These are phyloP conservation scores for Apostichopus parvimensis DNA, from an alignment of 35 echinoderm and acorn worm genomes.

Conservation along the genomic window DNA sequence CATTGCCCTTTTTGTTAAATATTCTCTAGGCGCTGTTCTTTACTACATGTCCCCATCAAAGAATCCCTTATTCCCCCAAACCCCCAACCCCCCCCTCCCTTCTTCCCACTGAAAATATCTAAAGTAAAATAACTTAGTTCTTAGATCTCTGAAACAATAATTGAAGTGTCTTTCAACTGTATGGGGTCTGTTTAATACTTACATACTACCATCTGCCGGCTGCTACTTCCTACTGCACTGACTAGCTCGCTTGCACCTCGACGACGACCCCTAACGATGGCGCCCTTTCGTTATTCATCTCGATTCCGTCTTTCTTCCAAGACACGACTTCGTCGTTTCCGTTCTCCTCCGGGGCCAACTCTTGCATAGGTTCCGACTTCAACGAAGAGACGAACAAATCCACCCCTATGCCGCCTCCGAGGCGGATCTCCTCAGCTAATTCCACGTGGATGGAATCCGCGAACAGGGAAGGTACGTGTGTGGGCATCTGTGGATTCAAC, in stretches of 20 bases:
- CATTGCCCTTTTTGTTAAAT: too few species aligned
- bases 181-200: not conserved
- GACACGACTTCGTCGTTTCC: not conserved
- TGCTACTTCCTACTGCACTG: not conserved
- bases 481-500: not conserved
- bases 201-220: not conserved
- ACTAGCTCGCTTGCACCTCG: not conserved
- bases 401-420: not conserved
- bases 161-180: not conserved
- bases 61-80: not conserved
- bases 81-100: not conserved
- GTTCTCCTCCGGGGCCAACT: not conserved
- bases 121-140: not conserved
- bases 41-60: too few species aligned
- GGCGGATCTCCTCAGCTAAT: not conserved
- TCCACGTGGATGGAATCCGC: slow-evolving; percentile 12
- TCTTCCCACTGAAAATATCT: not conserved
- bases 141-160: not conserved
- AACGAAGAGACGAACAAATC: not conserved
- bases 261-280: not conserved
- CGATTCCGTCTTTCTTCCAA: not conserved
- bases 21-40: too few species aligned
- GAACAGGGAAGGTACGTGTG: not conserved
- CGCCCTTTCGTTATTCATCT: not conserved
- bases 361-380: not conserved